Evolutionary conservation across 1,140 invertebrate genomes (phyloP).

Genomic region (Cephus cinctus): DNA sequence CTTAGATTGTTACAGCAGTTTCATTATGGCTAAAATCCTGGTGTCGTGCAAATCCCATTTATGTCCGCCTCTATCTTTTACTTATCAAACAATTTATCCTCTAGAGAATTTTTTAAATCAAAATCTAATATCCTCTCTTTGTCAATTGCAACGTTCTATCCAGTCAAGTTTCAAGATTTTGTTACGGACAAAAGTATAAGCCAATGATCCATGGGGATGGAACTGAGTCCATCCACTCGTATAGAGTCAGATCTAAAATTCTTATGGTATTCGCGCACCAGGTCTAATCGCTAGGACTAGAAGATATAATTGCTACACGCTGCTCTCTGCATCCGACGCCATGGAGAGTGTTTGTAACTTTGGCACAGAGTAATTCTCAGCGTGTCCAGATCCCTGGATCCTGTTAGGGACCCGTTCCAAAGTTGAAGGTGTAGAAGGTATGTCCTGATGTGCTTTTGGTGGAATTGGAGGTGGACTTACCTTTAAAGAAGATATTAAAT

Average conservation of each 20-base stretch:
- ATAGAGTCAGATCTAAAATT: too few species aligned
- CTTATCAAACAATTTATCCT: slow-evolving; percentile 25
- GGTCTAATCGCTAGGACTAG: slow-evolving; percentile 41
- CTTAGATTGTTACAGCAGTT: slow-evolving; percentile 16
- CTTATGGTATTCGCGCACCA: slow-evolving; percentile 2
- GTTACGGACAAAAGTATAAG: too few species aligned
- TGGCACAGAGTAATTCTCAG: slow-evolving; percentile 60
- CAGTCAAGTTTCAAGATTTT: too few species aligned
- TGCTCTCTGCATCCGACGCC: slow-evolving; percentile 48
- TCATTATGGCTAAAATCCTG: neutral
- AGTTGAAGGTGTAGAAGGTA: slow-evolving; percentile 48
- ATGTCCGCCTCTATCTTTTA: slow-evolving; percentile 24
- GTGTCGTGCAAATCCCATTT: slow-evolving; percentile 15
- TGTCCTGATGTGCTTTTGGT: slow-evolving; percentile 56
- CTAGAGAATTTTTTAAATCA: slow-evolving; percentile 21
- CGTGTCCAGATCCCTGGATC: slow-evolving; percentile 33
- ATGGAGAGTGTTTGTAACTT: slow-evolving; percentile 54
- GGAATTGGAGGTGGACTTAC: slow-evolving; percentile 61
- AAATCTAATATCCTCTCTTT: slow-evolving; percentile 15
- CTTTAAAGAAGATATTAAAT: slow-evolving; percentile 27
- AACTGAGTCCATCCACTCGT: too few species aligned
- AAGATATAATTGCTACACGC: slow-evolving; percentile 40
- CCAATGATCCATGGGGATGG: too few species aligned
- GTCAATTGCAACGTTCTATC: slow-evolving; percentile 14
- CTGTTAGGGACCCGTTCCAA: slow-evolving; percentile 41